phyloP scores from a whole-genome alignment of 2,113 vertebrate genomes.

The Tursiops truncatus region DNA sequence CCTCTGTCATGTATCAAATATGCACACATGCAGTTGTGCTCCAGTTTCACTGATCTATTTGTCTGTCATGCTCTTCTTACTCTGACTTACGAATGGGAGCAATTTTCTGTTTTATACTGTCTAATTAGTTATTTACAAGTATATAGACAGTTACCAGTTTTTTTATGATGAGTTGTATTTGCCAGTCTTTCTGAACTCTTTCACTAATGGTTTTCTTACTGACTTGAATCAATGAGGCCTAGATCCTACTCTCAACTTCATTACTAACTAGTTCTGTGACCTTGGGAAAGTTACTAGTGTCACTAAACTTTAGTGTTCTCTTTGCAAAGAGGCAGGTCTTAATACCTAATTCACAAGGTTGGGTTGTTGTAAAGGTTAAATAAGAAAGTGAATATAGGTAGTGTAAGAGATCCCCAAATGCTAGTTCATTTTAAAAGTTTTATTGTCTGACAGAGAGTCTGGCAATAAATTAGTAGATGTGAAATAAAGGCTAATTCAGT shows the following conservation, averaged over 20 bases:
- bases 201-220: slow-evolving; percentile 17
- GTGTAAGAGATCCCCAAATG: background rate
- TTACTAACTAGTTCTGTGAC: background rate
- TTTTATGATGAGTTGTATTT: background rate
- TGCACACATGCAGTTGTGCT: background rate
- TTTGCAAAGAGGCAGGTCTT: background rate
- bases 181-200: background rate
- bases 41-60: background rate
- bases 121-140: background rate
- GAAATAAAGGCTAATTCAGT: background rate
- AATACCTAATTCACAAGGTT: background rate
- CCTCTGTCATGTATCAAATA: background rate
- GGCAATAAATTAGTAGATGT: background rate
- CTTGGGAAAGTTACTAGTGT: background rate
- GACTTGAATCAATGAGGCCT: background rate
- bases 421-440: background rate
- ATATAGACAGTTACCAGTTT: background rate
- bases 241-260: background rate
- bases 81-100: background rate
- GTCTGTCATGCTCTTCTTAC: background rate
- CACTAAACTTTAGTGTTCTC: background rate
- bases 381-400: background rate
- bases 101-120: background rate
- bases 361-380: background rate
- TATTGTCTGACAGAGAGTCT: background rate